Evolutionary conservation across 2,113 vertebrate species (phyloP).

Genomic region (Sturnira hondurensis): DNA sequence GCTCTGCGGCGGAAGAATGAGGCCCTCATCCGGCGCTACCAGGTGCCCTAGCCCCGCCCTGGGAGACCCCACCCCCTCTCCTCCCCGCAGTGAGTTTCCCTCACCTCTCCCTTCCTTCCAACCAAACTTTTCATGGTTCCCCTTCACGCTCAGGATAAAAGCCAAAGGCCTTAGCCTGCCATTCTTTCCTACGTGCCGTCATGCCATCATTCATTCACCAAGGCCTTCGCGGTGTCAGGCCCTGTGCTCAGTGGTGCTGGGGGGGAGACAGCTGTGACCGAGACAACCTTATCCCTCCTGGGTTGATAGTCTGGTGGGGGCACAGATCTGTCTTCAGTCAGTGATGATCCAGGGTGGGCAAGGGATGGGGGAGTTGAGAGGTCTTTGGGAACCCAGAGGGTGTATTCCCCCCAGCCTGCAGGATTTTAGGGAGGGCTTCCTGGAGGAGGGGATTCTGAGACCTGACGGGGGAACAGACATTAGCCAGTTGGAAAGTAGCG

Average conservation of each 20-base stretch:
- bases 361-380: not conserved
- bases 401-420: not conserved
- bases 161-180: not conserved
- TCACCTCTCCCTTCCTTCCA: conserved; percentile 46
- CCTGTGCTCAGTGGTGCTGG: not conserved
- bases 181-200: conserved; percentile 9
- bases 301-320: not conserved
- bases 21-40: conserved; percentile 89
- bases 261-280: not conserved
- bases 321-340: not conserved
- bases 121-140: conserved; percentile 52
- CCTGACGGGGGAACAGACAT: not conserved
- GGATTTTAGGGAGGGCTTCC: not conserved
- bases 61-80: conserved; percentile 71
- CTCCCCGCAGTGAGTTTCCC: conserved; percentile 74
- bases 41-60: conserved; percentile 82
- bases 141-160: conserved; percentile 31
- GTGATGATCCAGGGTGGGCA: not conserved
- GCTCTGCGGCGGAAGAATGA: conserved; percentile 93
- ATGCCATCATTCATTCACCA: not conserved
- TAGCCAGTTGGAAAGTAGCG: not conserved
- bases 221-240: not conserved
- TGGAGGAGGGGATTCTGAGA: not conserved
- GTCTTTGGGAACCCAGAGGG: not conserved
- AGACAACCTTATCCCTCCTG: not conserved